Evolutionary conservation across 2,113 vertebrate species (phyloP).

Genomic region (Ia io): DNA sequence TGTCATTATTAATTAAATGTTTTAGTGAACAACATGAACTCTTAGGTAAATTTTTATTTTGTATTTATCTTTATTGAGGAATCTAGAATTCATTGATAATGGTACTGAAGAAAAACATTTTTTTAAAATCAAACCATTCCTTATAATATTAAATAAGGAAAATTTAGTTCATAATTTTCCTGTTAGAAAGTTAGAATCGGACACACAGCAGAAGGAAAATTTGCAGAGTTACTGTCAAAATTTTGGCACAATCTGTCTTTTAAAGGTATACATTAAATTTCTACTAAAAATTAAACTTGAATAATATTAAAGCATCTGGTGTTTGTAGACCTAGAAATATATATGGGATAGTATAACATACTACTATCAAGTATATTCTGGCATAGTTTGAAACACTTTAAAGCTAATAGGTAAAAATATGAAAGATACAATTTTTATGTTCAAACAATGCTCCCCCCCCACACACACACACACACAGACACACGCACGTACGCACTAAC

Average conservation of each 20-base stretch:
- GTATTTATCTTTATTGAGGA: conserved; percentile 4
- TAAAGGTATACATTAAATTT: conserved; percentile 26
- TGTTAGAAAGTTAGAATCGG: neutral
- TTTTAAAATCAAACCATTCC: neutral
- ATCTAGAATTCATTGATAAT: conserved; percentile 36
- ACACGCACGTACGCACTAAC: neutral
- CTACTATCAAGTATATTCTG: neutral
- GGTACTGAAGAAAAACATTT: conserved; percentile 31
- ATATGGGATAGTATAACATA: neutral
- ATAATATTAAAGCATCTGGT: conserved; percentile 12
- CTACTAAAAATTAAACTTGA: conserved; percentile 27
- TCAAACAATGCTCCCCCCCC: too few relatives aligned
- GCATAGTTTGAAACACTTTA: conserved; percentile 39
- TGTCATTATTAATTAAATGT: conserved; percentile 24
- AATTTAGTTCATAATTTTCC: conserved; percentile 17
- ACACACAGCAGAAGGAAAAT: neutral
- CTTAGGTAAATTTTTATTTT: conserved; percentile 18
- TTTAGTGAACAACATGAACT: neutral
- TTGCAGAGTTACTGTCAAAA: neutral
- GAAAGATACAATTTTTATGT: neutral
- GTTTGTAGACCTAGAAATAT: neutral
- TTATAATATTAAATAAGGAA: neutral
- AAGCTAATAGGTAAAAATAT: conserved; percentile 27
- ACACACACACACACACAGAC: too few relatives aligned
- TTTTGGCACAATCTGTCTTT: neutral